These are phyloP conservation scores for Thereva nobilitata DNA, from an alignment of 2,888 invertebrate species.

Conservation along the genomic window DNA sequence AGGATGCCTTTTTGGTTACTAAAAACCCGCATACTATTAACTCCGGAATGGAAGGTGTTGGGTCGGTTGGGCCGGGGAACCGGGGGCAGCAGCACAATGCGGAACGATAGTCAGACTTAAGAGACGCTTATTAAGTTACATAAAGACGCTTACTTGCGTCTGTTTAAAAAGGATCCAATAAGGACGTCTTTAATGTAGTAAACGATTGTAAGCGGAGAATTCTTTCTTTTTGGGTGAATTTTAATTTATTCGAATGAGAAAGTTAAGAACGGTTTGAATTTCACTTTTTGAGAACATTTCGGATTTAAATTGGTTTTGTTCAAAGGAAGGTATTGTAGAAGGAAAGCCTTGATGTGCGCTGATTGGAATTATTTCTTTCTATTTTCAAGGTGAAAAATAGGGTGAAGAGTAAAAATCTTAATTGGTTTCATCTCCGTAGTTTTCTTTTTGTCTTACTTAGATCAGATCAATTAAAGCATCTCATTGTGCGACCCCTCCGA, in stretches of 20 bases:
- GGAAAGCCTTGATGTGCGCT: too few relatives aligned
- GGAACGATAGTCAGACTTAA: too few relatives aligned
- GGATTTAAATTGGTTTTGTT: background rate
- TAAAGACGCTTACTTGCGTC: slow-evolving; percentile 13
- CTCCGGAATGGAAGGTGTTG: slow-evolving; percentile 14
- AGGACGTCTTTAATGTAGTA: slow-evolving; percentile 25
- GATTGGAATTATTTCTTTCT: too few relatives aligned
- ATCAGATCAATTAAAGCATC: too few relatives aligned
- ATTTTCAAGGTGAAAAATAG: too few relatives aligned
- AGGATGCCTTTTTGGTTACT: slow-evolving; percentile 12
- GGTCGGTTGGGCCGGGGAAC: background rate
- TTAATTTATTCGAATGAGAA: slow-evolving; percentile 21
- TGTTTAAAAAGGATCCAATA: background rate
- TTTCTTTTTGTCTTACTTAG: too few relatives aligned
- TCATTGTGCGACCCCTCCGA: too few relatives aligned
- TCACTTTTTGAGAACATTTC: slow-evolving; percentile 1
- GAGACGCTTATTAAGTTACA: slow-evolving; percentile 25
- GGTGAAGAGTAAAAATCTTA: too few relatives aligned
- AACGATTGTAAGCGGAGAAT: slow-evolving; percentile 16
- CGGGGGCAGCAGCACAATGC: slow-evolving; percentile 9
- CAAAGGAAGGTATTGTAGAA: too few relatives aligned
- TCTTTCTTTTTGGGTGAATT: slow-evolving; percentile 24
- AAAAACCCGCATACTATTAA: background rate
- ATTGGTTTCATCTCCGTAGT: too few relatives aligned
- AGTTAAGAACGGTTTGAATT: slow-evolving; percentile 19